Percentiles rank a stretch among this genome's conserved stretches.
Evolutionary conservation across 2,888 invertebrate genomes (phyloP).

Genomic region (Dermolepida albohirtum): DNA sequence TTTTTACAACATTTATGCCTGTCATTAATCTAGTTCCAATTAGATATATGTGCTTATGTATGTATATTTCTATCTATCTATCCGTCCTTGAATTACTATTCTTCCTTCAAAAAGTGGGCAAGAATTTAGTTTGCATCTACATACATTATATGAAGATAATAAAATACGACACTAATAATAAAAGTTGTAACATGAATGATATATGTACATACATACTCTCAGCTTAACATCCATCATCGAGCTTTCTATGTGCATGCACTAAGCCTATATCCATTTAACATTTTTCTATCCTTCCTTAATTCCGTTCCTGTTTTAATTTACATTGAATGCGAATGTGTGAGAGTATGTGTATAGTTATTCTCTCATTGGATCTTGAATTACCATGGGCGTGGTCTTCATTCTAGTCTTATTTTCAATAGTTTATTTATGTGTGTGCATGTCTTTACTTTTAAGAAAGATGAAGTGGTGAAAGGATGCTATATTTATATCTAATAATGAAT

Average conservation of each 20-base stretch:
- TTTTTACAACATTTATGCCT: no score
- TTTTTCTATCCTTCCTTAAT: constrained; percentile 25
- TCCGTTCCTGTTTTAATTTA: constrained; percentile 43
- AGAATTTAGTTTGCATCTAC: constrained; percentile 3
- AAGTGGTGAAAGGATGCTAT: constrained; percentile 27
- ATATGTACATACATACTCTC: not conserved
- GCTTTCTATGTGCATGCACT: not conserved
- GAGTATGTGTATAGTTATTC: constrained; percentile 34
- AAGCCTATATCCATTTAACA: constrained; percentile 9
- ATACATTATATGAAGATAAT: constrained; percentile 10
- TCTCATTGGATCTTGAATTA: constrained; percentile 43
- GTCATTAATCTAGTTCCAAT: no score
- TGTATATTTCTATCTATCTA: no score
- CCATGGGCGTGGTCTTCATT: constrained; percentile 44
- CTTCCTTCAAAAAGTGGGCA: not conserved
- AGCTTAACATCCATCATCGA: constrained; percentile 12
- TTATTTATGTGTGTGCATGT: no score
- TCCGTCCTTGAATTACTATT: no score
- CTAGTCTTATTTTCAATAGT: constrained; percentile 43
- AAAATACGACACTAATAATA: constrained; percentile 21
- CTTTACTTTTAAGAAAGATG: constrained; percentile 3
- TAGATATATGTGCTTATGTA: no score
- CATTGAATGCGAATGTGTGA: constrained; percentile 42
- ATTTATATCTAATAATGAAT: not conserved
- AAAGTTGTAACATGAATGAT: constrained; percentile 17